Base-by-base conservation (phyloP, 2,888 invertebrate species). In the Ophioninae sp. region DNA sequence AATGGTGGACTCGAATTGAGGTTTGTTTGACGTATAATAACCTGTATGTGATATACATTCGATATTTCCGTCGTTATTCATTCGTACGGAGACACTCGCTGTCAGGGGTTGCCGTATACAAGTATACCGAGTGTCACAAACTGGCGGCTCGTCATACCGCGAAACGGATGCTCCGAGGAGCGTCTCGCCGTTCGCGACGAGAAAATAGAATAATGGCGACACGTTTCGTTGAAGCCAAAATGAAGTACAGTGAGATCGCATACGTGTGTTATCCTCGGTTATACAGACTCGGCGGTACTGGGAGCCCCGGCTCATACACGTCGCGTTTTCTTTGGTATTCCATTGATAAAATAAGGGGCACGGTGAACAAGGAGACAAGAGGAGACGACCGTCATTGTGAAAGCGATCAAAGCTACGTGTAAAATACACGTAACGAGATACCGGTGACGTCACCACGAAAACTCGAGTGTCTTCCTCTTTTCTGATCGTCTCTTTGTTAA, bases 341-440 rank as follows among this genome's bases (percentile, higher is more conserved):
- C 89, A 89, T 89, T 89, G 89, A 89, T 88, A 88, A 78, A 70
- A 88, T 81, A 85, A 65, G 20, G 39, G 65, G 37, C 13, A 50
- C 50, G 50, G 50, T 17, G 50, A 50, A 6, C 17, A 50, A 65
- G 50, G 20, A 20, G 65, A 8, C 56, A 20, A 39, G 41, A 20
- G 20, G 17, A 44, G 57, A n/a, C 41, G 7, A 6, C 10, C 57
- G 62, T 61, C 79, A 64, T 77, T 79, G 83, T 80, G 70, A 67
- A 84, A 69, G 61, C 61, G 56, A 74, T 50, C 64, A 56, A 56
- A 56, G 62, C 50, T 23, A 68, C 61, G 39, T 41, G 67, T 20
- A 1, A 30, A 64, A 72, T 57, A 61, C n/a, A 62, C 41, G 50
- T 75, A 70, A 79, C 56, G 23, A 79, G 59, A 75, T 8, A 39